phyloP scores from a whole-genome alignment of 1,140 invertebrate genomes.

The Cyclina sinensis region DNA sequence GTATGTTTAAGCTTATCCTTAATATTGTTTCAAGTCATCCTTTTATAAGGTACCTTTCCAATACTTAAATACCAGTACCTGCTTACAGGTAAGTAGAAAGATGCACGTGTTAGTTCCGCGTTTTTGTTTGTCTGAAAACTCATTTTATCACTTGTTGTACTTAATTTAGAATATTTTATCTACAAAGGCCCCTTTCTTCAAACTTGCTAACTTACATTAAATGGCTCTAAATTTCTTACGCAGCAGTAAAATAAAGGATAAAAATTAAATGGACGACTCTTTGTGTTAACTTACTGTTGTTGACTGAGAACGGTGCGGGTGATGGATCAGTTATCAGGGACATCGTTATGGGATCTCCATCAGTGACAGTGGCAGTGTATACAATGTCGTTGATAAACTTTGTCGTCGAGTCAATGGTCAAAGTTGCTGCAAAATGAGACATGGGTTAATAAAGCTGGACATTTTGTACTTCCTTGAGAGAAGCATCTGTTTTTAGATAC shows the following conservation, averaged over 20 bases:
- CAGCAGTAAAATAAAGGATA: too few relatives aligned
- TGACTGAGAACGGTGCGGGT: constrained; percentile 18
- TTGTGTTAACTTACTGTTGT: constrained; percentile 40
- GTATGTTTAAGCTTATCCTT: too few relatives aligned
- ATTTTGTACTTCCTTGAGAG: too few relatives aligned
- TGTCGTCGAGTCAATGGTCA: constrained; percentile 3
- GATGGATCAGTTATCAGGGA: constrained; percentile 35
- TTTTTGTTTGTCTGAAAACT: too few relatives aligned
- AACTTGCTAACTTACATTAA: too few relatives aligned
- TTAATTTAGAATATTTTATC: too few relatives aligned
- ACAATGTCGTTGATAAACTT: constrained; percentile 11
- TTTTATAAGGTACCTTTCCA: neutral
- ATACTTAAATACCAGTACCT: neutral
- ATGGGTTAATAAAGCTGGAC: too few relatives aligned
- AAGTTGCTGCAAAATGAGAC: constrained; percentile 28
- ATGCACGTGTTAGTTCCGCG: neutral
- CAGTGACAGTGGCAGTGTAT: constrained; percentile 44
- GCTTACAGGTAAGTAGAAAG: neutral
- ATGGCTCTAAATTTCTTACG: too few relatives aligned
- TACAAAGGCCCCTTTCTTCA: too few relatives aligned
- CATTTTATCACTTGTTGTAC: too few relatives aligned
- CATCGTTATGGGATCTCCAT: constrained; percentile 25
- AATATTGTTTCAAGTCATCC: neutral
- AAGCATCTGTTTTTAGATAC: too few relatives aligned
- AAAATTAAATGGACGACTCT: too few relatives aligned